Base-by-base conservation (phyloP, 1,140 invertebrate genomes). In the Cataglyphis hispanica region DNA sequence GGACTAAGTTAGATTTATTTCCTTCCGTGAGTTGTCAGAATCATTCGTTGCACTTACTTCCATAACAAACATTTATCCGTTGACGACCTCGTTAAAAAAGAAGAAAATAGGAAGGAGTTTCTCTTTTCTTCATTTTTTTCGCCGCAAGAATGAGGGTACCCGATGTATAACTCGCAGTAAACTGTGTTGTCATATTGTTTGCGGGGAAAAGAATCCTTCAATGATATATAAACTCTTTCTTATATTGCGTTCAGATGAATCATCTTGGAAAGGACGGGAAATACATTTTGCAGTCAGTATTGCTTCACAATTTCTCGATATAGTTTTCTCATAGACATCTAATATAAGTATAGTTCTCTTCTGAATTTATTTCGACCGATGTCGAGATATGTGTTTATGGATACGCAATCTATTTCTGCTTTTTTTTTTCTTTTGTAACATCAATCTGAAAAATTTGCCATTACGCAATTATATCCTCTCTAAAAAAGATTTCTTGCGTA, bases 51-150 rank as follows among this genome's bases (percentile, higher is more conserved):
- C 67, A 72, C 25, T 50, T 16, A 53, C 67, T 72, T 60, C 78
- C 53, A 74, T 72, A 72, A 81, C 53, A 74, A 83, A 83, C 67
- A 83, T 83, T 83, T 74, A 74, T 53, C 34, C 40, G 81, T 84
- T 67, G 56, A 84, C 80, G 56, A 40, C 22, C 58, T 53, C 43
- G 72, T 77, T 77, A 61, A 83, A 83, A 83, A 43, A 70, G 22
- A 46, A 46, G 43, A 46, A 69, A 11, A 43, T 22, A 22, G 13
- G 40, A 27, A 43, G 53, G 5, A 10, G 34, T 1, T 37, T 31
- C 11, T 22, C 37, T 22, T 46, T 37, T 2, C 19, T 67, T 19
- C 13, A 0, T 78, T 37, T 34, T 25, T 66, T 22, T 37, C 37
- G 0, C 60, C 25, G 1, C 27, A 25, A 58, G 19, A 10, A 72